phyloP scores from a whole-genome alignment of 2,113 vertebrate species.

The Lampris megalopsis region DNA sequence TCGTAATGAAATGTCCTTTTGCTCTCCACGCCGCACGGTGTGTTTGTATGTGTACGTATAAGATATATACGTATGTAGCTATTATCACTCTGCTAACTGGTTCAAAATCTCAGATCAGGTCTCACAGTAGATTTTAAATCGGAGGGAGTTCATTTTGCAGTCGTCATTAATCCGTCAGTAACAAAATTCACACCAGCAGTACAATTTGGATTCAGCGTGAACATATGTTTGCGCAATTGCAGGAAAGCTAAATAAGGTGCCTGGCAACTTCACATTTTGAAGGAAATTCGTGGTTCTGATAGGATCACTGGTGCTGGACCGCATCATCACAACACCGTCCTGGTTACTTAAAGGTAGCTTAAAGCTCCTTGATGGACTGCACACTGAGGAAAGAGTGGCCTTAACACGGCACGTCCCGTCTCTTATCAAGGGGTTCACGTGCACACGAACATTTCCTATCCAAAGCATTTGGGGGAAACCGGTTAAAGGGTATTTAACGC shows the following conservation, averaged over 20 bases:
- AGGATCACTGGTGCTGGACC: background rate
- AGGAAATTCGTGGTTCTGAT: background rate
- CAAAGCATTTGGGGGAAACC: constrained; percentile 36
- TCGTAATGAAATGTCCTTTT: too few relatives aligned
- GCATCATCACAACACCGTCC: background rate
- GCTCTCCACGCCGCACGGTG: too few relatives aligned
- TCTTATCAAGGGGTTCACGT: constrained; percentile 50
- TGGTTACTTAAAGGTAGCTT: constrained; percentile 17
- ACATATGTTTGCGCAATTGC: background rate
- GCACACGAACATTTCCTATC: constrained; percentile 54
- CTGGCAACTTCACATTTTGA: background rate
- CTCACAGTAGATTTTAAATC: too few relatives aligned
- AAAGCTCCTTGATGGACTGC: constrained; percentile 34
- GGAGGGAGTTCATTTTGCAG: too few relatives aligned
- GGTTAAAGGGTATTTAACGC: constrained; percentile 53
- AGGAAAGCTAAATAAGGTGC: background rate
- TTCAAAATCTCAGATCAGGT: too few relatives aligned
- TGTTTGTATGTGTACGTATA: too few relatives aligned
- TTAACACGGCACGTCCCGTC: constrained; percentile 25
- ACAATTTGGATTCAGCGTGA: background rate
- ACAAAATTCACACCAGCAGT: background rate
- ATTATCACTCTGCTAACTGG: too few relatives aligned
- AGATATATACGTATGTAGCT: too few relatives aligned
- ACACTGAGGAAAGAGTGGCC: constrained; percentile 23
- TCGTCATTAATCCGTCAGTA: background rate